A percentile compares a stretch with the other conserved stretches of the same genome.
These are phyloP conservation scores for Drosophila greeni DNA, from an alignment of 2,888 invertebrate species.

Conservation along the genomic window DNA sequence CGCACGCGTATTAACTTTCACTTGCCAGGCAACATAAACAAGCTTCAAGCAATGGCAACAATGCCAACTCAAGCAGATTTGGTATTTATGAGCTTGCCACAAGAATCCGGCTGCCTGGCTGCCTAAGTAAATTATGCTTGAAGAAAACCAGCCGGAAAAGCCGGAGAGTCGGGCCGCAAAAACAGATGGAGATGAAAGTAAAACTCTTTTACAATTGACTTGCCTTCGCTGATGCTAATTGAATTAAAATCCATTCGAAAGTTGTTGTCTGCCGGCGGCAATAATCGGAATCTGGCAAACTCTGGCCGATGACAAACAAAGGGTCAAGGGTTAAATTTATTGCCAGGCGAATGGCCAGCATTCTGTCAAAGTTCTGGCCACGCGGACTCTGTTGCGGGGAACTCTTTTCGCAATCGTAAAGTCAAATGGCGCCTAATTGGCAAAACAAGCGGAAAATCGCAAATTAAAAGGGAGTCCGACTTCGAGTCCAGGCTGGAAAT, in stretches of 20 bases:
- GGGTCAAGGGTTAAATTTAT: conserved; percentile 58
- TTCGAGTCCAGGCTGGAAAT: conserved; percentile 23
- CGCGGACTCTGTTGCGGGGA: conserved; percentile 16
- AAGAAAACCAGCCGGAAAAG: conserved; percentile 37
- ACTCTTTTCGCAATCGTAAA: conserved; percentile 49
- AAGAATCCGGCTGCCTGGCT: conserved; percentile 17
- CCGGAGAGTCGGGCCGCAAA: conserved; percentile 9
- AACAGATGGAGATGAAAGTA: conserved; percentile 18
- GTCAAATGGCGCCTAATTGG: conserved; percentile 73
- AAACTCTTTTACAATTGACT: conserved; percentile 44
- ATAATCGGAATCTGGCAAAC: conserved; percentile 14
- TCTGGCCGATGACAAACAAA: conserved; percentile 30
- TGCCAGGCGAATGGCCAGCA: conserved; percentile 37
- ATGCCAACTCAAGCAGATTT: conserved; percentile 67
- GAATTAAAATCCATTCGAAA: conserved; percentile 42
- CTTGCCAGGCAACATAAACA: conserved; percentile 60
- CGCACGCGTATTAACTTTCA: conserved; percentile 71
- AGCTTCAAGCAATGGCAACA: conserved; percentile 53
- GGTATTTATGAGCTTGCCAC: conserved; percentile 60
- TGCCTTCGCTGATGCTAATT: conserved; percentile 30
- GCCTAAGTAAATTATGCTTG: conserved; percentile 60
- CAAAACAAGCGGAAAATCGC: conserved; percentile 74
- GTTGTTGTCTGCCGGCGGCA: conserved; percentile 22
- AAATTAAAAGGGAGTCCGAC: conserved; percentile 54
- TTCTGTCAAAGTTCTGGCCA: conserved; percentile 23